Percentiles rank a stretch among this genome's conserved stretches.
Conservation (phyloP, 2,888 invertebrate species). For the Ctenicera cuprea region DNA sequence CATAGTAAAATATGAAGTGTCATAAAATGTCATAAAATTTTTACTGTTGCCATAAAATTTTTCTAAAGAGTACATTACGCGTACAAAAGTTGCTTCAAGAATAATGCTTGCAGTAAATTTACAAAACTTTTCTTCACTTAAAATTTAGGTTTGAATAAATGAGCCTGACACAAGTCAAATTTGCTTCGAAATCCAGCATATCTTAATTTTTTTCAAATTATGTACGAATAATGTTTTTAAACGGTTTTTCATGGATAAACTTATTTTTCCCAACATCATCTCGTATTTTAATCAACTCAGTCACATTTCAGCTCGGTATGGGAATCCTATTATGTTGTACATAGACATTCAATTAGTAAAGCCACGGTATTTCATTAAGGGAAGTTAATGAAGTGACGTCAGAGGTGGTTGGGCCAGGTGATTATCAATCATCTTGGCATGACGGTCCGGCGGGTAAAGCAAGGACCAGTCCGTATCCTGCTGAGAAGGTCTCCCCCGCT, state of each 20-base stretch:
- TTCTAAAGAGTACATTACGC: conserved; percentile 5
- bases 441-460: conserved; percentile 48
- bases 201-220: too few relatives aligned
- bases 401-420: conserved; percentile 69
- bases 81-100: too few relatives aligned
- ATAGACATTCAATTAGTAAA: conserved; percentile 73
- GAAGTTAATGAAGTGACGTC: conserved; percentile 72
- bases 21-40: conserved; percentile 9
- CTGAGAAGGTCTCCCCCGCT: conserved; percentile 47
- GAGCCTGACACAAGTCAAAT: too few relatives aligned
- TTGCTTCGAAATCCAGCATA: too few relatives aligned
- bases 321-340: conserved; percentile 71
- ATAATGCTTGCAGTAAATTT: too few relatives aligned
- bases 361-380: conserved; percentile 72
- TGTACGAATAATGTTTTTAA: neutral
- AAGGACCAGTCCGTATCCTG: conserved; percentile 44
- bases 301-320: conserved; percentile 62
- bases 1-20: conserved; percentile 13
- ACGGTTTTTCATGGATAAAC: neutral
- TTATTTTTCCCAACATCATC: neutral
- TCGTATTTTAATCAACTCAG: conserved; percentile 55
- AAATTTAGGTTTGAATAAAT: too few relatives aligned
- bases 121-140: too few relatives aligned
- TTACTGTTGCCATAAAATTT: neutral
- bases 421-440: conserved; percentile 69